A percentile compares a stretch with the other conserved stretches of the same genome.
These are phyloP conservation scores for Taxidea taxus DNA, from an alignment of 2,113 vertebrate genomes.

Conservation along the genomic window DNA sequence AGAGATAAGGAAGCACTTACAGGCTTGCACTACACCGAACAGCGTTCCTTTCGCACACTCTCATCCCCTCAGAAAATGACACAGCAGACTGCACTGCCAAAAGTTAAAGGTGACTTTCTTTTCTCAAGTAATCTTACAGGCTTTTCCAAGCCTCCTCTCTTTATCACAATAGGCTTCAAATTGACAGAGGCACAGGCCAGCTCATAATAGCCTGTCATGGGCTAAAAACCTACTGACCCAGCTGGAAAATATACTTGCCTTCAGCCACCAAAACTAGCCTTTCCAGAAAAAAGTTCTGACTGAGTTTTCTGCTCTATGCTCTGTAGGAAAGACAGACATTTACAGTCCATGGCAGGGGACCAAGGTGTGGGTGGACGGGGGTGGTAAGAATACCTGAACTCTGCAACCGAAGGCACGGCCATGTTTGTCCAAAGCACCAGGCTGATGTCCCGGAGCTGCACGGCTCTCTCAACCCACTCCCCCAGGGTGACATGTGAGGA, in stretches of 20 bases:
- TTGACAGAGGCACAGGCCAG: not conserved
- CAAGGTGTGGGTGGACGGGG: no score
- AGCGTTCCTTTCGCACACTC: not conserved
- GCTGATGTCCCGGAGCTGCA: constrained; percentile 91
- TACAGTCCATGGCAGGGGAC: no score
- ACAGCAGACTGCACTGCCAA: not conserved
- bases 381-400: constrained; percentile 87
- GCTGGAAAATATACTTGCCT: not conserved
- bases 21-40: not conserved
- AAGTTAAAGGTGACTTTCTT: not conserved
- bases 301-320: not conserved
- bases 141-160: not conserved
- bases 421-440: constrained; percentile 93
- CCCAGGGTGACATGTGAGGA: constrained; percentile 91
- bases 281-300: not conserved
- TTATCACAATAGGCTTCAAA: not conserved
- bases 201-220: not conserved
- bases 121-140: not conserved
- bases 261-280: not conserved
- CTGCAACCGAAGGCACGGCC: constrained; percentile 83
- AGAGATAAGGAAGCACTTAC: constrained; percentile 22
- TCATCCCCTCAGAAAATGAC: not conserved
- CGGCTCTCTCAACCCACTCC: constrained; percentile 90
- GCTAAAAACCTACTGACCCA: not conserved
- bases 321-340: not conserved